Base-by-base conservation (phyloP, 2,113 vertebrate species). In the Gopherus evgoodei region DNA sequence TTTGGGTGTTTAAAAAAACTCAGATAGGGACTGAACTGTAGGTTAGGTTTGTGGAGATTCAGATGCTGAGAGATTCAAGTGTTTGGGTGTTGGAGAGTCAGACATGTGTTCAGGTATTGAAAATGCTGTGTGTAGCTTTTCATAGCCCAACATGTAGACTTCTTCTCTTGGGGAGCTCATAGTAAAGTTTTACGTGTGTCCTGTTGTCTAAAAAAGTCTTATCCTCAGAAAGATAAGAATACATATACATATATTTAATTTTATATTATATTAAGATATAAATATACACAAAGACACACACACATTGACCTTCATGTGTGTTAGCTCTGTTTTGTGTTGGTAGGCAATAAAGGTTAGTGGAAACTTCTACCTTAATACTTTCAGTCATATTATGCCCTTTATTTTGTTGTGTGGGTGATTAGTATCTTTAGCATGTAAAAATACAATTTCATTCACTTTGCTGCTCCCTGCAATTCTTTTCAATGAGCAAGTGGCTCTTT, bases 291-390 rank as follows among this genome's bases (percentile, higher is more conserved):
- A 84, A 54, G 17, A 4, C 12, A 53, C 1, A 38, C 47, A 3
- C 25, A 0, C 14, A 22, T 79, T 50, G 87, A 2, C 5, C 0
- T 1, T 0, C 8, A 2, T 1, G 4, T 25, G 42, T n/a, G 69
- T 49, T 49, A 52, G n/a, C 9, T 2, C 56, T 62, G 65, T 8
- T 57, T 53, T 5, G 54, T 8, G 38, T 2, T 9, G 11, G 69
- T 25, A 69, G 27, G 9, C 0, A 2, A 11, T 47, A 83, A 54
- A 57, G 78, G 50, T 1, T 83, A 9, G 1, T 5, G 10, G 11
- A 53, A 57, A 50, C 1, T 49, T 1, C 24, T 35, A 69, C 83
- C 17, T 38, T 52, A 31, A 1, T 24, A 0, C 49, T 5, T 47
- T 72, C 83, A 19, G 54, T 87, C 80, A 69, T 47, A 1, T 19